Conservation (phyloP, 2,797 vertebrate species). For the Tenualosa thibaudeaui region DNA sequence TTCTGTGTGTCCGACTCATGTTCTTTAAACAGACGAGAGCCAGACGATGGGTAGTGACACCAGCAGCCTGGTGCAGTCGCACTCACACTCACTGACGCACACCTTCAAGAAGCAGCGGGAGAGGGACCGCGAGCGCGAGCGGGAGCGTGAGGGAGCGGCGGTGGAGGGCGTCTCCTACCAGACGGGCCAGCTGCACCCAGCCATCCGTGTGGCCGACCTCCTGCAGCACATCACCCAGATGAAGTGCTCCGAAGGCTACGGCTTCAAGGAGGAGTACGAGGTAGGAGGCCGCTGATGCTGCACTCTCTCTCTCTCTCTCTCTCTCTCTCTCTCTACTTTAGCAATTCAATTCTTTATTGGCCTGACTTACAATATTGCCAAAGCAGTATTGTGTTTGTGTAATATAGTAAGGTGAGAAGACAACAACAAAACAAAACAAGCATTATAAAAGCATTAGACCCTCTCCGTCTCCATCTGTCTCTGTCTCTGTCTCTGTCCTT, state of each 20-base stretch:
- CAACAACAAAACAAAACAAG: too few relatives aligned
- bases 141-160: not conserved
- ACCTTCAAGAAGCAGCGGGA: conserved; percentile 84
- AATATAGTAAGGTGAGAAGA: too few relatives aligned
- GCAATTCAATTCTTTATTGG: too few relatives aligned
- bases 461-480: too few relatives aligned
- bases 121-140: conserved; percentile 68
- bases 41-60: conserved; percentile 94
- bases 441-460: too few relatives aligned
- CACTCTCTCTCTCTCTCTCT: too few relatives aligned
- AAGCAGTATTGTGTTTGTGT: too few relatives aligned
- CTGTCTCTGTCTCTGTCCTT: too few relatives aligned
- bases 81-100: conserved; percentile 64
- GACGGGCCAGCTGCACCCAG: conserved; percentile 82
- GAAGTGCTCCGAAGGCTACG: conserved; percentile 97
- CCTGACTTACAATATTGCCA: too few relatives aligned
- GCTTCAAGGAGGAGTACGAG: conserved; percentile 99
- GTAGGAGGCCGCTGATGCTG: conserved; percentile 67
- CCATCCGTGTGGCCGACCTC: too few relatives aligned
- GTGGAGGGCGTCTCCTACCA: conserved; percentile 91
- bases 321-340: too few relatives aligned
- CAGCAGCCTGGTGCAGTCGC: conserved; percentile 93
- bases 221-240: conserved; percentile 94
- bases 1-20: not conserved
- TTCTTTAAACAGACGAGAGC: conserved; percentile 84